Evolutionary conservation across 2,888 invertebrate species (phyloP), one percentile per base, ranked within the genome.

Genomic region (Metopia argyrocephala): DNA sequence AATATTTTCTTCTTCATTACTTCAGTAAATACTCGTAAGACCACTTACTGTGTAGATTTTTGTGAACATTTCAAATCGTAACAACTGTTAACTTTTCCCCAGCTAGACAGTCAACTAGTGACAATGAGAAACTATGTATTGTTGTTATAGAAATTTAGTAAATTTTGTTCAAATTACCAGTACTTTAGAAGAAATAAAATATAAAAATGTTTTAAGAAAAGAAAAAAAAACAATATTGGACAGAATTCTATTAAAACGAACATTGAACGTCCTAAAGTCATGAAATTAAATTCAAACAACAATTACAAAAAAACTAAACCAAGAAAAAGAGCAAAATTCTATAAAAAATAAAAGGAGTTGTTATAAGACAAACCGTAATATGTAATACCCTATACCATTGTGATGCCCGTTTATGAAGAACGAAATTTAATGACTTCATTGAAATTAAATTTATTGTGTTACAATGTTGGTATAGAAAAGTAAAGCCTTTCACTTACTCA

Each of bases 31-130:
- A 38, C 12, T 5, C 12, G 12, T 65, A n/a, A 27, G 56, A 68
- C 78, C 73, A 74, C 73, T 56, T 59, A 50, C 73, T 48, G 73
- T 6, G 66, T 73, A 25, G 28, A 57, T 15, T 38, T 23, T 21
- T 45, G 27, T 54, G 3, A 75, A 52, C 4, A 27, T 20, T 50
- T 54, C 4, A 21, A 45, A 69, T 5, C 15, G 18, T 25, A 52
- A 3, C 27, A 46, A 18, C 25, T 38, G 38, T 1, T 20, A 27
- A 56, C 20, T 27, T 1, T 12, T n/a, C 9, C 15, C 12, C 38
- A 38, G 38, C 38, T 15, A 38, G 12, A 7, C 31, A 31, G 31
- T 9, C 38, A 38, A 3, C 2, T 12, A 38, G 38, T 38, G 12
- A 38, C 3, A 27, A 54, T 23, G 3, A 61, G 12, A 23, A n/a